phyloP scores from a whole-genome alignment of 2,888 invertebrate genomes.

The Luperina nickerlii region DNA sequence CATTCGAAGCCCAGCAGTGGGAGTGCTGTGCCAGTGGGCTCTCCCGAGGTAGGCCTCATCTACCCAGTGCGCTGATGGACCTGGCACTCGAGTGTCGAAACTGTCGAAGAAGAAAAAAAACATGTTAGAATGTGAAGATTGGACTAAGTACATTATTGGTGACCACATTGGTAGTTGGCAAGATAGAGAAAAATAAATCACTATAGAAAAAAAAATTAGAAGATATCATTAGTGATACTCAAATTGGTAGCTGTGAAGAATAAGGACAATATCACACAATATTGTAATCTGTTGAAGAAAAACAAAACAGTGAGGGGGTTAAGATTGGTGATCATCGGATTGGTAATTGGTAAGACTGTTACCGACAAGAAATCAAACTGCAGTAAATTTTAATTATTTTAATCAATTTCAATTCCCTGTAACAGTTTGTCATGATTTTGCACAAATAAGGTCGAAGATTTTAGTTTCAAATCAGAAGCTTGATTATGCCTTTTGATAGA shows the following conservation, averaged over 20 bases:
- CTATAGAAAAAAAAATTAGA: neutral
- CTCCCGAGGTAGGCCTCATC: conserved; percentile 91
- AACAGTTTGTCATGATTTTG: neutral
- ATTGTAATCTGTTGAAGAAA: neutral
- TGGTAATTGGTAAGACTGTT: neutral
- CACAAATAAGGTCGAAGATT: neutral
- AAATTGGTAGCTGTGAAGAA: neutral
- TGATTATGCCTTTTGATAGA: neutral
- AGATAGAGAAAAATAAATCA: neutral
- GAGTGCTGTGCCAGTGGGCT: conserved; percentile 91
- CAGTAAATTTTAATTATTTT: neutral
- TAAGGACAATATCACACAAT: neutral
- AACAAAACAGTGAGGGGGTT: neutral
- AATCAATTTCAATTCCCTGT: too few species aligned
- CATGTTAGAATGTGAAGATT: neutral
- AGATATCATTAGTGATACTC: neutral
- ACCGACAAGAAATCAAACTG: neutral
- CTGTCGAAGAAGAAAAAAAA: conserved; percentile 70
- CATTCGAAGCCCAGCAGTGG: conserved; percentile 79
- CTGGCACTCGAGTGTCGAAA: conserved; percentile 83
- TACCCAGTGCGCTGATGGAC: conserved; percentile 83
- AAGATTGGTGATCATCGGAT: neutral
- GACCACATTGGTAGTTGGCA: neutral
- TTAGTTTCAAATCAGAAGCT: neutral
- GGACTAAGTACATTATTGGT: neutral